These are phyloP conservation scores for Ciona savignyi DNA, from an alignment of 23 tunicate genomes.

Conservation along the genomic window DNA sequence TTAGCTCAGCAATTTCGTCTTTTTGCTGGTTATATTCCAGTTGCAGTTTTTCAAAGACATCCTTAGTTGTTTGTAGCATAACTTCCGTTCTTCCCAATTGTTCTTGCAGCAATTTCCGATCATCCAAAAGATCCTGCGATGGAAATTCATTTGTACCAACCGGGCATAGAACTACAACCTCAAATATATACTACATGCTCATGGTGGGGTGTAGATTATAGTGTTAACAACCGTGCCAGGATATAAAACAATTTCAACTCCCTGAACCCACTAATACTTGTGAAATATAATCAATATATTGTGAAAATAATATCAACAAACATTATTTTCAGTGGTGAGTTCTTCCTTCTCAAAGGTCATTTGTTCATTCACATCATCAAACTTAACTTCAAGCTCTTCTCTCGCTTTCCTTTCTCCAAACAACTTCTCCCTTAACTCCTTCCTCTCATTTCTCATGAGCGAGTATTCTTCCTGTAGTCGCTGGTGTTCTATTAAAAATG, in stretches of 20 bases:
- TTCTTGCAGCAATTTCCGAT: background rate
- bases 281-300: too few species aligned
- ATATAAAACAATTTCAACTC: too few species aligned
- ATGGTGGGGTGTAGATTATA: background rate
- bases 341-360: constrained; percentile 29
- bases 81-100: constrained; percentile 24
- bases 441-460: constrained; percentile 6
- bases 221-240: too few species aligned
- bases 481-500: background rate
- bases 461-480: constrained; percentile 4
- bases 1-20: constrained; percentile 4
- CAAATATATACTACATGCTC: too few species aligned
- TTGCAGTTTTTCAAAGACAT: constrained; percentile 14
- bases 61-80: constrained; percentile 9
- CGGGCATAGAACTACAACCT: too few species aligned
- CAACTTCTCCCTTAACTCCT: constrained; percentile 1
- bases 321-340: constrained; percentile 21
- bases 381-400: constrained; percentile 7
- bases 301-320: too few species aligned
- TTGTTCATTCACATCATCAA: constrained; percentile 3
- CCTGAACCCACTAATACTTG: too few species aligned
- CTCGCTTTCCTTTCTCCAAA: constrained; percentile 5
- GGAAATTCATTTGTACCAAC: too few species aligned
- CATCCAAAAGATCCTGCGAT: background rate
- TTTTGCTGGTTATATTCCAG: constrained; percentile 11